A percentile compares a stretch with the other conserved stretches of the same genome.
phyloP scores from a whole-genome alignment of 2,113 vertebrate species.

The Amblyornis subalaris region DNA sequence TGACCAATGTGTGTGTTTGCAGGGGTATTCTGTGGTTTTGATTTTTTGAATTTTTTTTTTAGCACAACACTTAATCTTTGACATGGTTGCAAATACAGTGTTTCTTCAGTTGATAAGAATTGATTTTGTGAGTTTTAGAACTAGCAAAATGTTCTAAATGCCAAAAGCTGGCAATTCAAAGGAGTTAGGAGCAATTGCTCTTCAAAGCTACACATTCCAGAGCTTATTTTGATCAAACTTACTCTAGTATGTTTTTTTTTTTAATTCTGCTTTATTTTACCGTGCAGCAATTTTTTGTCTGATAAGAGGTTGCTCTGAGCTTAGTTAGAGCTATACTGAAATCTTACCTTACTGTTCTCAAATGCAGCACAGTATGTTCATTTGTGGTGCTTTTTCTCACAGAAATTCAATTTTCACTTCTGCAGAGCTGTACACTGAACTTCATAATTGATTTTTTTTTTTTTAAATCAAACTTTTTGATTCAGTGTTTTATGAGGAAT shows the following conservation, averaged over 20 bases:
- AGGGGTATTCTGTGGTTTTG: neutral
- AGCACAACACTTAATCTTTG: neutral
- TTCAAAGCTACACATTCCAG: neutral
- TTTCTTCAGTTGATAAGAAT: neutral
- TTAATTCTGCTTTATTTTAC: neutral
- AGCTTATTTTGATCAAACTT: neutral
- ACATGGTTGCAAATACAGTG: neutral
- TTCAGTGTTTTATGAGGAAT: neutral
- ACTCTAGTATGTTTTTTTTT: neutral
- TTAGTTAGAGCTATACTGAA: neutral
- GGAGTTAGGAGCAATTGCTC: neutral
- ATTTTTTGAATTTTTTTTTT: neutral
- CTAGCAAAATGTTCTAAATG: neutral
- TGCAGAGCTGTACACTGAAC: neutral
- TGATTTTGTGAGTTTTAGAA: neutral
- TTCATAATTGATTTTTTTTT: neutral
- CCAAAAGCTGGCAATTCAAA: neutral
- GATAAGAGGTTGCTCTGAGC: neutral
- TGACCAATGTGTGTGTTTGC: neutral
- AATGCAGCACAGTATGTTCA: neutral
- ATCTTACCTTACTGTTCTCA: neutral
- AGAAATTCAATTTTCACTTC: neutral
- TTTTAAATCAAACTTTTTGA: neutral
- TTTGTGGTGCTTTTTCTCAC: neutral
- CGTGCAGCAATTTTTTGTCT: neutral